Base-by-base conservation (phyloP, 1,140 invertebrate genomes). In the Atopsyche davidsoni region DNA sequence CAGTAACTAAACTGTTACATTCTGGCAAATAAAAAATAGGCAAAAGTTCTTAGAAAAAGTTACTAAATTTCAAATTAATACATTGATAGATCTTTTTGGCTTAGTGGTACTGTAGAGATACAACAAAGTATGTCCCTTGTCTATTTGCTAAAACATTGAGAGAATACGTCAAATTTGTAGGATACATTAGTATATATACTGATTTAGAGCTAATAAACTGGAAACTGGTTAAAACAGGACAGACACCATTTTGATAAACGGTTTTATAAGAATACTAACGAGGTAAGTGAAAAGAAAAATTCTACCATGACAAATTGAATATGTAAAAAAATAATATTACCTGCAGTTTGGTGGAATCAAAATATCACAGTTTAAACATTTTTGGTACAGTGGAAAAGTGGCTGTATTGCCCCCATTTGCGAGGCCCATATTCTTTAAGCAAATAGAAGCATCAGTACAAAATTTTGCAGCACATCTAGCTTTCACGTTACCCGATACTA, bases 321-420 rank as follows among this genome's bases (percentile, higher is more conserved):
- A 35, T n/a, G 45, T 21, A 50, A 44, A 32, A 55, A 42, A n/a
- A 51, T 21, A 36, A 23, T 34, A 52, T 53, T 59, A 72, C 71
- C 68, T 69, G 44, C 61, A 69, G 28, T 65, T 62, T 41, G 55
- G 48, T 53, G 71, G 70, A 18, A 73, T 60, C 13, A 73, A 53
- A 48, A 68, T 66, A 38, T 60, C 53, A 24, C 41, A 57, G 25
- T 43, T 23, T 16, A 34, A 21, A 10, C 52, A 41, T 7, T 46
- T 14, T 38, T 52, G 45, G 19, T 23, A 34, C 2, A 53, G n/a
- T 25, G 35, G 19, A 11, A 34, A 25, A 9, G 34, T 23, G 6
- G 50, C 40, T 13, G 38, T 49, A 25, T 57, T 57, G 35, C 46
- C 55, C n/a, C 55, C 55, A 34, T 31, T 49, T 6, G 46, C 13